Evolutionary conservation across 2,113 vertebrate genomes (phyloP).

Genomic region (Tachycineta bicolor): DNA sequence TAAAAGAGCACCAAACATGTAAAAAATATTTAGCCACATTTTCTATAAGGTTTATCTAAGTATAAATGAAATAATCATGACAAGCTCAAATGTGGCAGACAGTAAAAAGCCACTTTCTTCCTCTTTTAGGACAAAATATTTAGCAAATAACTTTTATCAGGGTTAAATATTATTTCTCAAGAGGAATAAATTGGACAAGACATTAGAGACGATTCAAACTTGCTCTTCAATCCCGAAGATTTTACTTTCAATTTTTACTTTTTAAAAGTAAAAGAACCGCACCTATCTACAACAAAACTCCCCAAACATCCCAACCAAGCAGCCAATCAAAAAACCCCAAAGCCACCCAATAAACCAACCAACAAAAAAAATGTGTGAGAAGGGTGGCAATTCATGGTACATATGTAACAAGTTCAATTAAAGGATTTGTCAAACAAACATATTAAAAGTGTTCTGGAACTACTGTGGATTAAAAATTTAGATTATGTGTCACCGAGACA

Average conservation of each 20-base stretch:
- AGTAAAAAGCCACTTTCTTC: not conserved
- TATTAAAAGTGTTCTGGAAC: not conserved
- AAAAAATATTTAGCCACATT: not conserved
- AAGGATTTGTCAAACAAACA: not conserved
- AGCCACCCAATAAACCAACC: not conserved
- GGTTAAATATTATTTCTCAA: not conserved
- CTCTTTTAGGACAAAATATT: not conserved
- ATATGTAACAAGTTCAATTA: not conserved
- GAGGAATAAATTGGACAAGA: not conserved
- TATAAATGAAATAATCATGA: not conserved
- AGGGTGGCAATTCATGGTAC: not conserved
- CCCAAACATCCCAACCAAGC: not conserved
- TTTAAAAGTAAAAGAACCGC: not conserved
- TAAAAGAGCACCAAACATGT: not conserved
- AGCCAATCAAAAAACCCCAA: not conserved
- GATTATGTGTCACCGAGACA: too few species aligned
- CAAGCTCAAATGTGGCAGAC: not conserved
- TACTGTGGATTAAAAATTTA: not conserved
- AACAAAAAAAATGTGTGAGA: fast-evolving
- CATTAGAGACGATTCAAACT: not conserved
- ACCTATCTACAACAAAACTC: not conserved
- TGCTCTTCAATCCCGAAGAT: fast-evolving
- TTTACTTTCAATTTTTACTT: not conserved
- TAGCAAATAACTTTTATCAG: not conserved
- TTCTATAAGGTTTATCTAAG: not conserved